Conservation (phyloP, 2,797 vertebrate species). For the Spheniscus humboldti region DNA sequence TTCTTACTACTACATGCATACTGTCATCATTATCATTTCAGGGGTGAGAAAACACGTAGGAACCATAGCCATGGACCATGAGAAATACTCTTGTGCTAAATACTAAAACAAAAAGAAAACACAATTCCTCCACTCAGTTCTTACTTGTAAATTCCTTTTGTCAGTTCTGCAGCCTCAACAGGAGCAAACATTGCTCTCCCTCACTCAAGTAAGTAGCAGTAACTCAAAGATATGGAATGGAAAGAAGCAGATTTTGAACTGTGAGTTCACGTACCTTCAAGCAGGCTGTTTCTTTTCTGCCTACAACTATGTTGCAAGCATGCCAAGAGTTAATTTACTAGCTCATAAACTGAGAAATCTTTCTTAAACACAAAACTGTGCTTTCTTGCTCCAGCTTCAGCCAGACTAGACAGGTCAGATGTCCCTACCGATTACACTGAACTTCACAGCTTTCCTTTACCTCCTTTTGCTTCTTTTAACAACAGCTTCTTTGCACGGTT, state of each 20-base stretch:
- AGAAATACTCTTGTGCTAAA: neutral
- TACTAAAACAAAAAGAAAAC: neutral
- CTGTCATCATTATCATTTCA: neutral
- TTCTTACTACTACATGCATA: neutral
- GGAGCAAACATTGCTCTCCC: neutral
- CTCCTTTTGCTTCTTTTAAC: neutral
- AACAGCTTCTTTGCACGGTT: neutral
- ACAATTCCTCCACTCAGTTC: neutral
- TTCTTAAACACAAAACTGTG: neutral
- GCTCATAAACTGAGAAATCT: neutral
- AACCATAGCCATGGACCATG: rapidly evolving
- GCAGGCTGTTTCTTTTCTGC: neutral
- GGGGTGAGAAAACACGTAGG: neutral
- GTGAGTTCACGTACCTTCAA: neutral
- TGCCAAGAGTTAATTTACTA: neutral
- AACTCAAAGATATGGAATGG: neutral
- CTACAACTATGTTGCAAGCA: neutral
- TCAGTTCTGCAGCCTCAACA: neutral
- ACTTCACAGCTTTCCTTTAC: neutral
- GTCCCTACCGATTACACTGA: neutral
- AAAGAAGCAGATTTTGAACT: neutral
- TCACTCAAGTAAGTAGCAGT: neutral
- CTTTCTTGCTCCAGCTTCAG: neutral
- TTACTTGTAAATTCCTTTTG: neutral
- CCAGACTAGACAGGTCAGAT: slow-evolving; percentile 39